Conservation (phyloP, 2,113 vertebrate species). For the Origma solitaria region DNA sequence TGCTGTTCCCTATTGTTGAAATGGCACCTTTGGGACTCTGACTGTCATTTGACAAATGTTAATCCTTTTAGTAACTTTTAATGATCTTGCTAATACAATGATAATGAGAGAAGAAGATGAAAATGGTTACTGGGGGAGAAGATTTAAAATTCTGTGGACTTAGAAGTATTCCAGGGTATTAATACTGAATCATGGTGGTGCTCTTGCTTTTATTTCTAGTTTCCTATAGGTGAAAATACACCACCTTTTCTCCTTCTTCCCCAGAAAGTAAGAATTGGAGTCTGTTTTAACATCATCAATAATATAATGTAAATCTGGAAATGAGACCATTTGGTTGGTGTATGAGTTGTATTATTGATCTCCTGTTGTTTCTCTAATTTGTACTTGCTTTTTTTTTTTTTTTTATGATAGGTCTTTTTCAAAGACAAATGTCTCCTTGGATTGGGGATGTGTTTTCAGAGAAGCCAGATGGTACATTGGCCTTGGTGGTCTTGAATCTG, state of each 20-base stretch:
- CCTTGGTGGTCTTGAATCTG: not conserved
- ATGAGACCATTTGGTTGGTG: not conserved
- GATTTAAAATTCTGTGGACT: not conserved
- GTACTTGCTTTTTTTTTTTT: not conserved
- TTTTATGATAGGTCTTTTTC: not conserved
- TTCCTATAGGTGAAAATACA: not conserved
- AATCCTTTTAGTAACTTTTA: not conserved
- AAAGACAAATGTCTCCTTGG: not conserved
- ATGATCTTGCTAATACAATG: not conserved
- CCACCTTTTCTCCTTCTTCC: not conserved
- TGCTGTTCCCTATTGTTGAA: not conserved
- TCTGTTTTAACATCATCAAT: not conserved
- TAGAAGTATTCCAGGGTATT: not conserved
- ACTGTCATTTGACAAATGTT: not conserved
- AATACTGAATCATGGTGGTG: not conserved
- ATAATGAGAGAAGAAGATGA: not conserved
- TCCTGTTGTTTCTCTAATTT: not conserved
- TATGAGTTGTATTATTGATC: not conserved
- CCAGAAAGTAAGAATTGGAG: not conserved
- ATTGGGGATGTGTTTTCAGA: not conserved
- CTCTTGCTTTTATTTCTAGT: not conserved
- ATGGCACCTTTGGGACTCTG: not conserved
- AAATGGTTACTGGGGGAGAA: not conserved
- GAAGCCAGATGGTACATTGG: not conserved
- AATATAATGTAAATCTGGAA: not conserved